Conservation (phyloP, 2,797 vertebrate species). For the Fistularia tabacaria region DNA sequence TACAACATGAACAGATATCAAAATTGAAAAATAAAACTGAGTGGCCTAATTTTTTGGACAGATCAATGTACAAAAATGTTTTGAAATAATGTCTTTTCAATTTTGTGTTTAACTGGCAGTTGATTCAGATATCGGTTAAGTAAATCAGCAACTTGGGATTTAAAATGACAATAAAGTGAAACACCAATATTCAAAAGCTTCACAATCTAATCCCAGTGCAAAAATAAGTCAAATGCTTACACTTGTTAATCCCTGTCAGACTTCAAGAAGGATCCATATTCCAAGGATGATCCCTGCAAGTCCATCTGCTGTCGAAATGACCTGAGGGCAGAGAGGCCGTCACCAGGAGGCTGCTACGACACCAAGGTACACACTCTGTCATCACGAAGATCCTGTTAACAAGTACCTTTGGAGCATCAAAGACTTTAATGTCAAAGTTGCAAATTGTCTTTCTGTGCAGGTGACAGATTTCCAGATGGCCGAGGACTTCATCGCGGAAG, state of each 20-base stretch:
- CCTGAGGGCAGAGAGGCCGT: conserved; percentile 66
- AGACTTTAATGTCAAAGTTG: background rate
- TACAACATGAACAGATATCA: too few relatives aligned
- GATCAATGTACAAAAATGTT: too few relatives aligned
- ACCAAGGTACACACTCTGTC: conserved; percentile 80
- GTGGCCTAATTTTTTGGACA: too few relatives aligned
- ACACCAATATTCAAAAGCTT: too few relatives aligned
- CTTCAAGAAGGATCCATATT: conserved; percentile 85
- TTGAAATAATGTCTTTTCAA: too few relatives aligned
- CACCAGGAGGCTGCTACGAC: conserved; percentile 88
- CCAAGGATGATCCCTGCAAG: conserved; percentile 82
- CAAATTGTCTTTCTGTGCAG: conserved; percentile 50
- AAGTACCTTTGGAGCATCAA: background rate
- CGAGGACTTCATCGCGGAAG: conserved; percentile 72
- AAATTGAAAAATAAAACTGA: too few relatives aligned
- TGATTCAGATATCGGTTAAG: too few relatives aligned
- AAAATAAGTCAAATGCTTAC: background rate
- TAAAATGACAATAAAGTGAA: too few relatives aligned
- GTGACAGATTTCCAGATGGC: conserved; percentile 86
- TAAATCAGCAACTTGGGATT: too few relatives aligned
- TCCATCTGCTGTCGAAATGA: conserved; percentile 90
- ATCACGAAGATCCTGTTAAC: background rate
- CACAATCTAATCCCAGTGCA: too few relatives aligned
- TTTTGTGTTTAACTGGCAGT: too few relatives aligned
- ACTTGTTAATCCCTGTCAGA: conserved; percentile 63